Conservation (phyloP, 2,113 vertebrate species). For the Notothenia rossii region DNA sequence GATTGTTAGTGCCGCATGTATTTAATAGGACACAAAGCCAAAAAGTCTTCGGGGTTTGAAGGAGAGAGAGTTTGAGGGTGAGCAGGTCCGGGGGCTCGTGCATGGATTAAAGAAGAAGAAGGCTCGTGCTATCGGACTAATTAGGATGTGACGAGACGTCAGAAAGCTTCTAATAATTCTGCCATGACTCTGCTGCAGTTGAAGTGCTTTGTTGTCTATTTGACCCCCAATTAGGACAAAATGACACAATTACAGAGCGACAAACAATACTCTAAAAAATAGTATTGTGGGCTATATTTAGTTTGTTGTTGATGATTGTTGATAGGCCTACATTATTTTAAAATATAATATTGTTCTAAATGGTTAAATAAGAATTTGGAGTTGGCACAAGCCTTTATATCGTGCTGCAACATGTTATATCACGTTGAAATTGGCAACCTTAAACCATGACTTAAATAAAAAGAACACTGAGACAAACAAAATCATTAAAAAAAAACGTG, state of each 20-base stretch:
- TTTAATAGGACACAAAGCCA: not conserved
- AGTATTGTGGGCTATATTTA: not conserved
- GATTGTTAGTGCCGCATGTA: not conserved
- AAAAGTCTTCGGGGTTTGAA: not conserved
- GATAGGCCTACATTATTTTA: not conserved
- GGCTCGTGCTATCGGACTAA: constrained; percentile 54
- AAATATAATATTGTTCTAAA: not conserved
- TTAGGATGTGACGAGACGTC: constrained; percentile 55
- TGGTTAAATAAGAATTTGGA: not conserved
- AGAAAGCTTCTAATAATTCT: constrained; percentile 16
- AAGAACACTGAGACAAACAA: not conserved
- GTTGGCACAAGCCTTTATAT: not conserved
- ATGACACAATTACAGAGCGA: constrained; percentile 20
- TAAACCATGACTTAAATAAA: not conserved
- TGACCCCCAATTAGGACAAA: constrained; percentile 58
- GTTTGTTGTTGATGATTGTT: not conserved
- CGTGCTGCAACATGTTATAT: too few relatives aligned
- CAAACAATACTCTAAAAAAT: not conserved
- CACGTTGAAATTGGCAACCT: not conserved
- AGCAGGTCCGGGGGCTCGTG: constrained; percentile 29
- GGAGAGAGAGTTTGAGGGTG: not conserved
- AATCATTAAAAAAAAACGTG: not conserved
- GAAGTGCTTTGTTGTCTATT: constrained; percentile 37
- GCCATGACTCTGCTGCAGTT: constrained; percentile 52
- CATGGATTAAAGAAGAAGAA: constrained; percentile 43